Percentiles rank a stretch among this genome's conserved stretches.
Evolutionary conservation across 37 sponge, comb jelly and placozoan species (phyloP).

Genomic region (Dysidea cf. avara): DNA sequence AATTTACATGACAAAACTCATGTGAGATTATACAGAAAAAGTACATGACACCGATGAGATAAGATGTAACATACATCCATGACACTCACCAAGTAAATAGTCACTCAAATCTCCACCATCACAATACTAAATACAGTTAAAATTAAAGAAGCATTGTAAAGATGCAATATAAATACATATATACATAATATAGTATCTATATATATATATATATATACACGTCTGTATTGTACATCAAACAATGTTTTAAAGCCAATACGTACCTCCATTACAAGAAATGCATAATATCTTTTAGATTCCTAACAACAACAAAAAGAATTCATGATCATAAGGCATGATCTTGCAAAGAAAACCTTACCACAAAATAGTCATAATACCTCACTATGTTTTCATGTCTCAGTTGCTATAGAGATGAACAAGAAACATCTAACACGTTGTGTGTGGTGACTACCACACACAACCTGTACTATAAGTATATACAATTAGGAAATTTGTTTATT

Average conservation of each 20-base stretch:
- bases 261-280: slow-evolving; percentile 31
- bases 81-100: slow-evolving; percentile 62
- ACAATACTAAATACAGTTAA: slow-evolving; percentile 85
- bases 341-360: background rate
- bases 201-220: no score
- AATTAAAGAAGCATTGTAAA: background rate
- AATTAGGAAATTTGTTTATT: no score
- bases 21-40: no score
- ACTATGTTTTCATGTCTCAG: slow-evolving; percentile 30
- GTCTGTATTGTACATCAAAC: background rate
- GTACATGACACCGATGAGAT: no score
- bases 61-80: background rate
- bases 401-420: background rate
- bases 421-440: no score
- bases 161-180: no score
- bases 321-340: no score
- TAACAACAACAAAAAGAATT: background rate
- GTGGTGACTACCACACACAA: no score
- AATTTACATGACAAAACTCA: background rate
- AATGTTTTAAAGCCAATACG: background rate
- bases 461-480: no score
- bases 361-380: slow-evolving; percentile 5
- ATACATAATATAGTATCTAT: no score
- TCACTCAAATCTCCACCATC: slow-evolving; percentile 91
- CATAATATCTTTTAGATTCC: background rate